phyloP scores from a whole-genome alignment of 2,113 vertebrate species.

The Galbula dea region DNA sequence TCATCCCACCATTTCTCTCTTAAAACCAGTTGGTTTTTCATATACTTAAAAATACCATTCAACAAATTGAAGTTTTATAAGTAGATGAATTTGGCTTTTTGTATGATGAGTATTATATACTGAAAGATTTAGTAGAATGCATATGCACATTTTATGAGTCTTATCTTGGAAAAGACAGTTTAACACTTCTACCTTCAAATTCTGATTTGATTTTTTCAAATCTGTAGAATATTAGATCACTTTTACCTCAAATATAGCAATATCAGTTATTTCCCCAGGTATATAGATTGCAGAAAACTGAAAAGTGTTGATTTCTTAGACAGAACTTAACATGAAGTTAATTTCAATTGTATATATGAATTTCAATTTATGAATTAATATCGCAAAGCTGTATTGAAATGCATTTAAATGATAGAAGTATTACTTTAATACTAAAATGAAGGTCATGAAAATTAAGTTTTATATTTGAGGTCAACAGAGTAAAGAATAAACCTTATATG shows the following conservation, averaged over 20 bases:
- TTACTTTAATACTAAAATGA: background rate
- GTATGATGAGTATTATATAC: background rate
- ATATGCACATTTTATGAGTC: background rate
- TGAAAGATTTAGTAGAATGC: background rate
- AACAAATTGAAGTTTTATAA: background rate
- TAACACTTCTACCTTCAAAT: background rate
- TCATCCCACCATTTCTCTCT: background rate
- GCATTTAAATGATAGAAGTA: background rate
- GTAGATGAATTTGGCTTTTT: background rate
- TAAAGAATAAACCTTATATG: background rate
- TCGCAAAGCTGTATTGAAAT: background rate
- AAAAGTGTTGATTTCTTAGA: background rate
- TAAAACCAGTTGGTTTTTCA: background rate
- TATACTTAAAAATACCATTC: background rate
- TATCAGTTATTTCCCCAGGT: background rate
- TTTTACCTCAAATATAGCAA: background rate
- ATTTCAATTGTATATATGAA: background rate
- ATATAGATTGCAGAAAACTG: background rate
- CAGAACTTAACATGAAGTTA: background rate
- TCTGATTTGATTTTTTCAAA: background rate
- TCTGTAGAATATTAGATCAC: background rate
- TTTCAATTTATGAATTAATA: background rate
- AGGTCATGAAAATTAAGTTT: background rate
- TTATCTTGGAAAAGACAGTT: background rate
- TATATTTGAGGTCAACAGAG: slow-evolving; percentile 33